Evolutionary conservation across 53 echinoderm and acorn worm species (phyloP).

Genomic region (Temnopleurus reevesii): DNA sequence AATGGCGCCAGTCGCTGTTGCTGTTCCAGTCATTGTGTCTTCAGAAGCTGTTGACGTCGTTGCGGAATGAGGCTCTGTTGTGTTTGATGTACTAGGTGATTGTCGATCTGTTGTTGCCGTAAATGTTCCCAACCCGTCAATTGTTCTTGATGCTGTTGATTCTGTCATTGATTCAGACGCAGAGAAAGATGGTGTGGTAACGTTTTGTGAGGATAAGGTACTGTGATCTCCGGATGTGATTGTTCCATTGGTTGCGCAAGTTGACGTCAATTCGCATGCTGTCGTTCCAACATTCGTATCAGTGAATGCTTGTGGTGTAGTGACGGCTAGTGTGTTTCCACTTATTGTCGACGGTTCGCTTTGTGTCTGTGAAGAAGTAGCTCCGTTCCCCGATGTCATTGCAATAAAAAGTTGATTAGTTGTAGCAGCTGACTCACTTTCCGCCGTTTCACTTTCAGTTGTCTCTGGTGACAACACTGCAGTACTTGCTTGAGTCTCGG

Average conservation of each 20-base stretch:
- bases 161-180: not conserved
- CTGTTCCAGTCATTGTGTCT: not conserved
- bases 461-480: too few species aligned
- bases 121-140: not conserved
- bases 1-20: not conserved
- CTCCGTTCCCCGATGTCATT: not conserved
- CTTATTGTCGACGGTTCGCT: not conserved
- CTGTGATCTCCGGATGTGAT: not conserved
- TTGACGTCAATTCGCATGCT: not conserved
- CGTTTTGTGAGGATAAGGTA: too few species aligned
- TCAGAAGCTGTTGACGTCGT: not conserved
- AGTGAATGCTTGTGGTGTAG: not conserved
- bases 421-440: too few species aligned
- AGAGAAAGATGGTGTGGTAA: too few species aligned
- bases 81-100: not conserved
- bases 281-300: too few species aligned
- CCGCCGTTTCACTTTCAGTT: too few species aligned
- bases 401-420: too few species aligned
- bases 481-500: too few species aligned
- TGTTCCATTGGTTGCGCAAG: not conserved
- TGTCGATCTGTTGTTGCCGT: not conserved
- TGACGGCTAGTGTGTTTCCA: not conserved
- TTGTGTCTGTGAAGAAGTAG: not conserved
- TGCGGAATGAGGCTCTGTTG: too few species aligned
- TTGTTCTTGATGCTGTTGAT: not conserved